A percentile compares a stretch with the other conserved stretches of the same genome.
phyloP scores from a whole-genome alignment of 2,113 vertebrate genomes.

The Cinclus mexicanus region DNA sequence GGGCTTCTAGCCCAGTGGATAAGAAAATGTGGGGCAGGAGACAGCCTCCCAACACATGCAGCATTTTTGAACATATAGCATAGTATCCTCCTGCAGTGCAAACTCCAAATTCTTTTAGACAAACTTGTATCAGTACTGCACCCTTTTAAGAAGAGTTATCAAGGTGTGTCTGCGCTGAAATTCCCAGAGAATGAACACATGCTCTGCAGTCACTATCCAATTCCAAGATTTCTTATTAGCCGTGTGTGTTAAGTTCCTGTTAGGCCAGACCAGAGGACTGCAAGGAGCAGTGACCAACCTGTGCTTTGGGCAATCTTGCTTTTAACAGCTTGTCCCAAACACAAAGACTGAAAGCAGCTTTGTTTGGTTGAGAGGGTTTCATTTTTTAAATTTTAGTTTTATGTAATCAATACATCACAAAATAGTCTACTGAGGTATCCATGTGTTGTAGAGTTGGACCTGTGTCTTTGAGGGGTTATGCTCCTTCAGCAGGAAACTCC shows the following conservation, averaged over 20 bases:
- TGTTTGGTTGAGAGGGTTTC: neutral
- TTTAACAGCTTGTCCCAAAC: neutral
- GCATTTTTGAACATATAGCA: neutral
- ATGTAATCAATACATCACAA: neutral
- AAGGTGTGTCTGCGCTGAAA: neutral
- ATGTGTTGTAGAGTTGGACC: neutral
- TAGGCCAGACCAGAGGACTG: neutral
- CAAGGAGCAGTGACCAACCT: neutral
- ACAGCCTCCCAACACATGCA: fast-evolving
- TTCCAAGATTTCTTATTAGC: neutral
- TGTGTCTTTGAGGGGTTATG: neutral
- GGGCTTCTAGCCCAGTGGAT: neutral
- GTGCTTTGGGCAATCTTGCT: neutral
- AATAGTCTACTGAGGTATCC: neutral
- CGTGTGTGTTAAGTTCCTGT: neutral
- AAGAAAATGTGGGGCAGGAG: neutral
- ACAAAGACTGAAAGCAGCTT: neutral
- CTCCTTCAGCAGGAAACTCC: neutral
- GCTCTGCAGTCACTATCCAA: neutral
- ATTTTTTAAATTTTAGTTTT: neutral
- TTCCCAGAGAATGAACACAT: neutral
- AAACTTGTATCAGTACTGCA: neutral
- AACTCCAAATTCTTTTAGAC: neutral
- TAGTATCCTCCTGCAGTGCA: neutral
- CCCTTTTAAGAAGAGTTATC: neutral